Conservation (phyloP, 2,113 vertebrate genomes). For the Brachypteracias leptosomus region DNA sequence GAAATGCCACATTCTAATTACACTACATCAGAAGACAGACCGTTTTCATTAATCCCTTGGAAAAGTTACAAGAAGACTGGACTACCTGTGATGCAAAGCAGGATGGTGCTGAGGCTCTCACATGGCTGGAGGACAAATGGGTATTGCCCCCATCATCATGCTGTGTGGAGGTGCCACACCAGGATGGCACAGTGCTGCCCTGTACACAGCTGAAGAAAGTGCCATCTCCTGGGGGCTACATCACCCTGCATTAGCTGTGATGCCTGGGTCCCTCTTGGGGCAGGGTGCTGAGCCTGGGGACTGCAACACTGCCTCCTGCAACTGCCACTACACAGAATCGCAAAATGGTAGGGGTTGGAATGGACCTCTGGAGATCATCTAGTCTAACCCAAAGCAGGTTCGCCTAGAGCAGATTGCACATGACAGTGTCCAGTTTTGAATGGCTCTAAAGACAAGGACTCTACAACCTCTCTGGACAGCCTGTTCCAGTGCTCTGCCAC, state of each 20-base stretch:
- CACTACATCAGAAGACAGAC: neutral
- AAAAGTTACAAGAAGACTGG: neutral
- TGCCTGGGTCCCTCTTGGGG: neutral
- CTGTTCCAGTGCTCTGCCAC: too few species aligned
- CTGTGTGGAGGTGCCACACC: rapidly evolving
- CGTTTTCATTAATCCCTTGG: neutral
- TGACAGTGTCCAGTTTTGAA: too few species aligned
- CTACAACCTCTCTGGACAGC: too few species aligned
- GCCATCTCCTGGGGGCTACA: neutral
- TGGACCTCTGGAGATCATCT: too few species aligned
- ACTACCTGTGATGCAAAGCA: neutral
- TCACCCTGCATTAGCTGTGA: neutral
- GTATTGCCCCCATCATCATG: neutral
- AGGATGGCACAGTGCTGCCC: neutral
- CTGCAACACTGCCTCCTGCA: neutral
- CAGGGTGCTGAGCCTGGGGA: neutral
- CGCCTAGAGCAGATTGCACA: too few species aligned
- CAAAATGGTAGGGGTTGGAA: too few species aligned
- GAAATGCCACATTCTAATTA: neutral
- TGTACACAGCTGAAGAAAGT: neutral
- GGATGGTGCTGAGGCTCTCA: neutral
- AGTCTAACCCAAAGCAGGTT: too few species aligned
- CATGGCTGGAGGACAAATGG: rapidly evolving
- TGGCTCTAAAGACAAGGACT: too few species aligned
- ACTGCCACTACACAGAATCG: too few species aligned